These are phyloP conservation scores for Lycaena phlaeas DNA, from an alignment of 2,888 invertebrate genomes.

Conservation along the genomic window DNA sequence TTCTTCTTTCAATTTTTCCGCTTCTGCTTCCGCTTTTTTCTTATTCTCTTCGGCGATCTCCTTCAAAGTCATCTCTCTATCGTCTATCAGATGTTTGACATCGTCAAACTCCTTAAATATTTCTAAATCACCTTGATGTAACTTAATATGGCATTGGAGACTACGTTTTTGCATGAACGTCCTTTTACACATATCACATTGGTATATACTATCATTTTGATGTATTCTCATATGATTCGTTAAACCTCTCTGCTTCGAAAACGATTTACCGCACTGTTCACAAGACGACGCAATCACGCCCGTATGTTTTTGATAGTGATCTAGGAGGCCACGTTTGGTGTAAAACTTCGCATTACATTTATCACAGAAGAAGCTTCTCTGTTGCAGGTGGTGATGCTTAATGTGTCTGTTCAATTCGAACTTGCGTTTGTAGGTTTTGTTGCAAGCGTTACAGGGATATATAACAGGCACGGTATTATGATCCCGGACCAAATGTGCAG, in stretches of 20 bases:
- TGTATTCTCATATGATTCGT: slow-evolving; percentile 53
- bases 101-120: slow-evolving; percentile 67
- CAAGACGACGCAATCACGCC: slow-evolving; percentile 46
- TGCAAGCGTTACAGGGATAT: slow-evolving; percentile 60
- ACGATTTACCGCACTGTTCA: slow-evolving; percentile 49
- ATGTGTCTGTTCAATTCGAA: slow-evolving; percentile 60
- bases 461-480: slow-evolving; percentile 48
- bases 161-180: slow-evolving; percentile 59
- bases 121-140: slow-evolving; percentile 60
- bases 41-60: slow-evolving; percentile 58
- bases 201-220: slow-evolving; percentile 47
- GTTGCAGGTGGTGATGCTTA: slow-evolving; percentile 58
- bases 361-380: slow-evolving; percentile 51
- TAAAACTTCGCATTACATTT: slow-evolving; percentile 59
- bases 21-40: slow-evolving; percentile 34
- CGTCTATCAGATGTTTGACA: slow-evolving; percentile 59
- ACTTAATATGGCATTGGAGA: slow-evolving; percentile 48
- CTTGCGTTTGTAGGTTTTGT: slow-evolving; percentile 57
- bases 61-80: slow-evolving; percentile 57
- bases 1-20: slow-evolving; percentile 27
- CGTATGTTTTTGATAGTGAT: slow-evolving; percentile 46
- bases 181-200: slow-evolving; percentile 58
- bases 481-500: slow-evolving; percentile 50
- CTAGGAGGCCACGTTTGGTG: slow-evolving; percentile 52
- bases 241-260: slow-evolving; percentile 42